A percentile compares a stretch with the other conserved stretches of the same genome.
Conservation (phyloP, 2,888 invertebrate species). For the Nemotelus pantherinus region DNA sequence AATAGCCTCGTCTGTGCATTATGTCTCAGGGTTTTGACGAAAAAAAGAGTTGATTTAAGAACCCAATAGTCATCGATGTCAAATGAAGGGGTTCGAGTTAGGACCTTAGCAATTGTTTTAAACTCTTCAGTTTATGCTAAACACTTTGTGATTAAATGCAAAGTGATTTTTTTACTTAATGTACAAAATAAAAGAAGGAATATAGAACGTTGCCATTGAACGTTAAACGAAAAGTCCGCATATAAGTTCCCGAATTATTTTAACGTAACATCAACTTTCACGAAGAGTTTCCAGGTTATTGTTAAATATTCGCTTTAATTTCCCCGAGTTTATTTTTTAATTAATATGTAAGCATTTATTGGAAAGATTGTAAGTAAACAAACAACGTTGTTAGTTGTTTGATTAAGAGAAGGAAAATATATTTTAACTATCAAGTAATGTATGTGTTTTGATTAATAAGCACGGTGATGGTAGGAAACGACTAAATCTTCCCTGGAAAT, state of each 20-base stretch:
- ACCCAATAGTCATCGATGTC: neutral
- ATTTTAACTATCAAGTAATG: conserved; percentile 24
- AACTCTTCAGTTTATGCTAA: neutral
- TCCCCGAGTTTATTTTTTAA: neutral
- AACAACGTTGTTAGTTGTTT: conserved; percentile 42
- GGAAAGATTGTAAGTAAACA: neutral
- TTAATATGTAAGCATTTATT: neutral
- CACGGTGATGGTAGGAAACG: neutral
- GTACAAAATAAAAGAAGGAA: neutral
- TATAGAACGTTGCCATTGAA: too few species aligned
- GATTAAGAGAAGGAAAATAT: conserved; percentile 18
- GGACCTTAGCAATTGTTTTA: conserved; percentile 5
- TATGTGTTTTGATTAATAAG: conserved; percentile 4
- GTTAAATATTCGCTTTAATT: neutral
- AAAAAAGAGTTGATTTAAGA: neutral
- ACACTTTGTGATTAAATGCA: neutral
- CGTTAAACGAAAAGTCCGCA: too few species aligned
- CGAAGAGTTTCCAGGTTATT: neutral
- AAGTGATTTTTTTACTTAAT: conserved; percentile 22
- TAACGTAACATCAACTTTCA: neutral
- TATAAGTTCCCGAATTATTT: neutral
- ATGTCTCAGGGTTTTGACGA: conserved; percentile 12
- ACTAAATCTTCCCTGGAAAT: too few species aligned
- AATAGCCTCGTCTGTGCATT: conserved; percentile 48
- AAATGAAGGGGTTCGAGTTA: neutral